Conservation (phyloP, 2,888 invertebrate species). For the Cosmia pyralina region DNA sequence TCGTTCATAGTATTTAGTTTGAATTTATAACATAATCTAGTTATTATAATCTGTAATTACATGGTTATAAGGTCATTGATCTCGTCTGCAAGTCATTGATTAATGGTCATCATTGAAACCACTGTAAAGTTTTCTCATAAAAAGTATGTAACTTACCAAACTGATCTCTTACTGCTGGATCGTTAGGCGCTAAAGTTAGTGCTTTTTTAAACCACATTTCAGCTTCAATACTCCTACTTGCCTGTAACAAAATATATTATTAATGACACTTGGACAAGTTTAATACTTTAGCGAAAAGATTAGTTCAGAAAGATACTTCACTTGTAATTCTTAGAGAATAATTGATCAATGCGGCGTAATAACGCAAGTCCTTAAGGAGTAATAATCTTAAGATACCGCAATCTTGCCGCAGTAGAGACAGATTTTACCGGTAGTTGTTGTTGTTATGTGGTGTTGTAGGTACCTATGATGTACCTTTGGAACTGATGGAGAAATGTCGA, state of each 20-base stretch:
- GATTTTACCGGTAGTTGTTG: slow-evolving; percentile 33
- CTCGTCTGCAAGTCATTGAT: slow-evolving; percentile 24
- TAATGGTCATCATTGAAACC: slow-evolving; percentile 11
- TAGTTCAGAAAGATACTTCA: slow-evolving; percentile 35
- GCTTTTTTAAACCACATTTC: slow-evolving; percentile 97
- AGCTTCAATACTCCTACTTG: slow-evolving; percentile 95
- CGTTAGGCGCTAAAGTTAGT: slow-evolving; percentile 94
- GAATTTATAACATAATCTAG: neutral
- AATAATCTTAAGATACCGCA: slow-evolving; percentile 56
- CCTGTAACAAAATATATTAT: slow-evolving; percentile 87
- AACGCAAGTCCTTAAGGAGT: slow-evolving; percentile 49
- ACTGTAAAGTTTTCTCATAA: slow-evolving; percentile 12
- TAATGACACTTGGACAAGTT: slow-evolving; percentile 47
- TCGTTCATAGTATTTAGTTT: neutral
- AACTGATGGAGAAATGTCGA: neutral
- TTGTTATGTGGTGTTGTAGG: slow-evolving; percentile 23
- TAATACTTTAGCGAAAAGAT: slow-evolving; percentile 42
- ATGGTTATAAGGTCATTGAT: neutral
- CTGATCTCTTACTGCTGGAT: slow-evolving; percentile 96
- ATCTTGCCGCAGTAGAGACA: slow-evolving; percentile 50
- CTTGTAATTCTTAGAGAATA: slow-evolving; percentile 57
- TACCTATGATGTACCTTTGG: neutral
- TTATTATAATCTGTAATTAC: neutral
- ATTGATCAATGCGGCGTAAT: slow-evolving; percentile 53
- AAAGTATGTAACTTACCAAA: slow-evolving; percentile 91